phyloP scores from a whole-genome alignment of 2,888 invertebrate genomes.

The Caenorhabditis parvicauda region DNA sequence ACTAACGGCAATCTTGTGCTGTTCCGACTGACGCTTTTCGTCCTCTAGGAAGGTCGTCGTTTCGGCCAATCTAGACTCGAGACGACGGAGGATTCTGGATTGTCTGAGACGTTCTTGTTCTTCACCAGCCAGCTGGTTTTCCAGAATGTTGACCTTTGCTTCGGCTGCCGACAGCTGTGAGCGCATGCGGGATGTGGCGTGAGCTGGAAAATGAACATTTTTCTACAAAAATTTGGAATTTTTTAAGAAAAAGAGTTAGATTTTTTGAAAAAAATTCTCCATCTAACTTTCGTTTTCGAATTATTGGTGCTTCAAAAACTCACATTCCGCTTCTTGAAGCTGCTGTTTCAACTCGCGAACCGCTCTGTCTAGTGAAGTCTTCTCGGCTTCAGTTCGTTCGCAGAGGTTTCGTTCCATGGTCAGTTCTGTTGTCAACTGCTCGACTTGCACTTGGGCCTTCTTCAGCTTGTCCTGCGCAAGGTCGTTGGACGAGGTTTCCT shows the following conservation, averaged over 20 bases:
- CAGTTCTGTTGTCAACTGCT: slow-evolving; percentile 48
- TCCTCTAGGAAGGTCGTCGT: slow-evolving; percentile 15
- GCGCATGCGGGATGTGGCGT: slow-evolving; percentile 15
- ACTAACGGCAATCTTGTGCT: slow-evolving; percentile 10
- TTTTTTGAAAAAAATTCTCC: too few relatives aligned
- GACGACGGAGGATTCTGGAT: slow-evolving; percentile 11
- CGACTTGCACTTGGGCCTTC: slow-evolving; percentile 72
- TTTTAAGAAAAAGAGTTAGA: too few relatives aligned
- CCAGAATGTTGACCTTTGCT: slow-evolving; percentile 15
- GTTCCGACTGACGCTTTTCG: slow-evolving; percentile 17
- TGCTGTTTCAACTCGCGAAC: slow-evolving; percentile 28
- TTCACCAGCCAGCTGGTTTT: slow-evolving; percentile 17
- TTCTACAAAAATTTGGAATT: background rate
- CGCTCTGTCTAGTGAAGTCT: slow-evolving; percentile 78
- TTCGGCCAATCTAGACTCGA: slow-evolving; percentile 22
- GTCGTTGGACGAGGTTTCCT: slow-evolving; percentile 88
- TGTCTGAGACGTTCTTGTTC: slow-evolving; percentile 20
- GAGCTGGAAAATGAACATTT: slow-evolving; percentile 7
- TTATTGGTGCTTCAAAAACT: too few relatives aligned
- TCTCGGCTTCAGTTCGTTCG: slow-evolving; percentile 67
- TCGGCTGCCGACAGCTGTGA: slow-evolving; percentile 24
- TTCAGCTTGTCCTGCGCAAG: slow-evolving; percentile 78
- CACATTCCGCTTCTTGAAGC: slow-evolving; percentile 24
- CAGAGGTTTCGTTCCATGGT: slow-evolving; percentile 71
- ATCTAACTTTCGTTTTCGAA: background rate